These are phyloP conservation scores for Hirtodrosophila trivittata DNA, from an alignment of 2,888 invertebrate species.

Conservation along the genomic window DNA sequence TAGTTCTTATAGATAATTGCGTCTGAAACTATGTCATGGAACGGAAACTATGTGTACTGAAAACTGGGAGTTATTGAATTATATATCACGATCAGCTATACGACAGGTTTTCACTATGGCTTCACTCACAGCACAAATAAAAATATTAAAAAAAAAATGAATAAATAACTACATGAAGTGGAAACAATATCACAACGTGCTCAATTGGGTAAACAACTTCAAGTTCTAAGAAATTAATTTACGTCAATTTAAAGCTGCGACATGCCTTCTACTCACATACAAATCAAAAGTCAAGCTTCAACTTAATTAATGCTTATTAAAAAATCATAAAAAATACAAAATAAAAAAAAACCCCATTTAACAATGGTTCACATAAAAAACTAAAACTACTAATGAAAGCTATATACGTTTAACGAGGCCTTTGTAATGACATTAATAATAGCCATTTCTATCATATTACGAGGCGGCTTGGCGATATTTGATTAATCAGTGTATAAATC, in stretches of 20 bases:
- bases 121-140: slow-evolving; percentile 22
- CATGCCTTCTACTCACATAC: slow-evolving; percentile 11
- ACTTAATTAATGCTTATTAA: slow-evolving; percentile 57
- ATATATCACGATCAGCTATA: too few species aligned
- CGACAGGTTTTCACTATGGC: slow-evolving; percentile 41
- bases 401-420: neutral
- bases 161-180: slow-evolving; percentile 34
- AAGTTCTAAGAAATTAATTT: slow-evolving; percentile 67
- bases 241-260: slow-evolving; percentile 48
- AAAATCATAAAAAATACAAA: slow-evolving; percentile 16
- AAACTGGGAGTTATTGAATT: too few species aligned
- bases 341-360: slow-evolving; percentile 11
- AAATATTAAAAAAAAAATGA: slow-evolving; percentile 5
- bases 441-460: neutral
- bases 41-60: too few species aligned
- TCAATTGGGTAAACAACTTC: slow-evolving; percentile 53
- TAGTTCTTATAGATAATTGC: slow-evolving; percentile 9
- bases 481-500: slow-evolving; percentile 9
- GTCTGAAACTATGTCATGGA: slow-evolving; percentile 48
- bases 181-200: slow-evolving; percentile 38
- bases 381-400: neutral
- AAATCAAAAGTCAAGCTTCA: slow-evolving; percentile 17
- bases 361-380: slow-evolving; percentile 5
- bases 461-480: slow-evolving; percentile 7
- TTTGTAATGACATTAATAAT: slow-evolving; percentile 15